Base-by-base conservation (phyloP, 37 sponge, comb jelly and placozoan genomes). In the Ianthella basta region DNA sequence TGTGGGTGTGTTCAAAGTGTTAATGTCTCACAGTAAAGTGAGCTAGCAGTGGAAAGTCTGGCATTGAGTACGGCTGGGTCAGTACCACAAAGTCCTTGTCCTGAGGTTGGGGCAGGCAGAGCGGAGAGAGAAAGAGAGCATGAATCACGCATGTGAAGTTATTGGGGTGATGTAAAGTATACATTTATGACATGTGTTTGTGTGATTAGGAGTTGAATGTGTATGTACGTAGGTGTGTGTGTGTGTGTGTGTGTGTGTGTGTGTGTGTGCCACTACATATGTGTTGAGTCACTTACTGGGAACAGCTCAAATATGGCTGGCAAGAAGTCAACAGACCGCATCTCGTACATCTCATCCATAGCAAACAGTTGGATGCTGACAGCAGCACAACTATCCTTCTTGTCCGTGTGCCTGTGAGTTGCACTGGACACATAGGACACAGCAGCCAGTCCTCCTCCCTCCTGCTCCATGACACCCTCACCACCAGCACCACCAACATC, bases 261-360 rank as follows among this genome's bases (percentile, higher is more conserved):
- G 8, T 8, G 50, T 44, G 3, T 44, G 50, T 44, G 50, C 8
- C 6, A 10, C 6, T 44, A 8, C 8, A 8, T 8, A 44, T 44
- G 65, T 0, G 66, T 39, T 66, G 21, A 0, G 33, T n/a, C 34
- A 82, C 92, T 90, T 72, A 93, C 96, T 38, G 98, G 98, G 80
- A 95, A 98, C 35, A 84, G 57, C 60, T 93, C 79, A 79, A 98
- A 98, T 6, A 93, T 85, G 25, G 87, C 89, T 32, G 94, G 88
- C 39, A 98, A 73, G 64, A 98, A 81, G 78, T 98, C 98, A 20
- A 91, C 59, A 32, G 94, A 91, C 79, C 98, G 88, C 89, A 91
- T 94, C 80, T 98, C 99, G 84, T 89, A 96, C 73, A 86, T 61
- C 38, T 98, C 97, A 77, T 98, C 95, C 19, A 98, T 92, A 73